A percentile compares a stretch with the other conserved stretches of the same genome.
phyloP scores from a whole-genome alignment of 2,797 vertebrate genomes.

The Buceros bicornis region DNA sequence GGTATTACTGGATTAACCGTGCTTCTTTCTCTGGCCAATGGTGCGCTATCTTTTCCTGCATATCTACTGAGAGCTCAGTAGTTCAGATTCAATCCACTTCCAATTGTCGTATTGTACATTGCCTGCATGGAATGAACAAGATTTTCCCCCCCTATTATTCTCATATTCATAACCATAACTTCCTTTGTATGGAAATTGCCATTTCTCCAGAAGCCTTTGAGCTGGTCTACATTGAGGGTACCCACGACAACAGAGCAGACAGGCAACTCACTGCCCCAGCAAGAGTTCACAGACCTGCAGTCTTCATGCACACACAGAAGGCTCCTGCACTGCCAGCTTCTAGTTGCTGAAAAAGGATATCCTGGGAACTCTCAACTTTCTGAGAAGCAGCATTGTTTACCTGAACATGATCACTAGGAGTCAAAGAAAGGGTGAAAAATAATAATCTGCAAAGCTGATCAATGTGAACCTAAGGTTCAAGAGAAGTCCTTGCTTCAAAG shows the following conservation, averaged over 20 bases:
- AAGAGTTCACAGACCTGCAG: background rate
- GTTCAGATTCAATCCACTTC: background rate
- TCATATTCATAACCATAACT: background rate
- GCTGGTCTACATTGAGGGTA: background rate
- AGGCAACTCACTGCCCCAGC: background rate
- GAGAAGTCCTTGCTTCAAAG: background rate
- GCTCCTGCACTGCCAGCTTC: background rate
- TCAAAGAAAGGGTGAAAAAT: slow-evolving; percentile 43
- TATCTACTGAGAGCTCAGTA: background rate
- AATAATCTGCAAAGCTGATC: slow-evolving; percentile 34
- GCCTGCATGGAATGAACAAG: background rate
- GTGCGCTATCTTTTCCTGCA: background rate
- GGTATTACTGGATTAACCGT: background rate
- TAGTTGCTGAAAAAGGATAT: slow-evolving; percentile 28
- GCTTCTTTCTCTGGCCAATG: background rate
- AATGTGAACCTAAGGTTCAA: slow-evolving; percentile 3
- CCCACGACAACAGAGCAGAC: background rate
- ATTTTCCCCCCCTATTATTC: background rate
- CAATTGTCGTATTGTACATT: background rate
- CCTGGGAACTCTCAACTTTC: slow-evolving; percentile 8
- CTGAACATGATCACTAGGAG: background rate
- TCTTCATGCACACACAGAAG: background rate
- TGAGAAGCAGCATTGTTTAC: slow-evolving; percentile 55
- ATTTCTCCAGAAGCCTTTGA: background rate
- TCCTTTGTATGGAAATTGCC: background rate